Percentiles rank a stretch among this genome's conserved stretches.
Conservation (phyloP, 2,797 vertebrate species). For the Rhincodon typus region DNA sequence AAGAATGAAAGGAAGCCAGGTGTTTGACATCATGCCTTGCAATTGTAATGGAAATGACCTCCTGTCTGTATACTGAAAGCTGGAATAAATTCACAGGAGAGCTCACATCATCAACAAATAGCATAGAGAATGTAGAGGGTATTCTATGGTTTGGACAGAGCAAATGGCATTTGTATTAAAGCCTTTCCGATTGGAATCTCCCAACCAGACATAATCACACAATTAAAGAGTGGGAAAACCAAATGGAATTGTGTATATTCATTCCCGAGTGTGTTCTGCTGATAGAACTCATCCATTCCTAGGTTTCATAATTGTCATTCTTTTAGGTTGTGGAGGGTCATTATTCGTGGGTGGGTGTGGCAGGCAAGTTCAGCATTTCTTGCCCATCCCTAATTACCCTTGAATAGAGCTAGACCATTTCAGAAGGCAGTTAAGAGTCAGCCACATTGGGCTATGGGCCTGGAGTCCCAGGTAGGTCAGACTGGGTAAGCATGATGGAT, state of each 20-base stretch:
- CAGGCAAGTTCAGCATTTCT: too few relatives aligned
- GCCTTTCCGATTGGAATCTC: neutral
- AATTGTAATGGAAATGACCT: neutral
- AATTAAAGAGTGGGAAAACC: neutral
- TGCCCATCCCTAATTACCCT: too few relatives aligned
- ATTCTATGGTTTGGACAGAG: neutral
- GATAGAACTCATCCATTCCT: neutral
- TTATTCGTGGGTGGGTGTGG: too few relatives aligned
- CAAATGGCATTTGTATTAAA: neutral
- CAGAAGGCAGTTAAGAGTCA: too few relatives aligned
- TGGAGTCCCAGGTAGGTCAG: too few relatives aligned
- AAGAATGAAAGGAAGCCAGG: neutral
- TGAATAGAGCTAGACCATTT: too few relatives aligned
- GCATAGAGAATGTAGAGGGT: neutral
- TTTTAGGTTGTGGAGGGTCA: too few relatives aligned
- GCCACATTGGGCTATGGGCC: too few relatives aligned
- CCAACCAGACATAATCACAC: neutral
- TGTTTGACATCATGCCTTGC: neutral
- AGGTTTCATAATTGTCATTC: neutral
- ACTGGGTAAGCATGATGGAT: too few relatives aligned
- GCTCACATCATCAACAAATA: neutral
- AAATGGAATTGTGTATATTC: neutral
- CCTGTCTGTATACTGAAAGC: neutral
- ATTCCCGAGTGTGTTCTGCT: neutral
- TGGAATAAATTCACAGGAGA: slow-evolving; percentile 9